Evolutionary conservation across 2,113 vertebrate species (phyloP).

Genomic region (Aptenodytes patagonicus): DNA sequence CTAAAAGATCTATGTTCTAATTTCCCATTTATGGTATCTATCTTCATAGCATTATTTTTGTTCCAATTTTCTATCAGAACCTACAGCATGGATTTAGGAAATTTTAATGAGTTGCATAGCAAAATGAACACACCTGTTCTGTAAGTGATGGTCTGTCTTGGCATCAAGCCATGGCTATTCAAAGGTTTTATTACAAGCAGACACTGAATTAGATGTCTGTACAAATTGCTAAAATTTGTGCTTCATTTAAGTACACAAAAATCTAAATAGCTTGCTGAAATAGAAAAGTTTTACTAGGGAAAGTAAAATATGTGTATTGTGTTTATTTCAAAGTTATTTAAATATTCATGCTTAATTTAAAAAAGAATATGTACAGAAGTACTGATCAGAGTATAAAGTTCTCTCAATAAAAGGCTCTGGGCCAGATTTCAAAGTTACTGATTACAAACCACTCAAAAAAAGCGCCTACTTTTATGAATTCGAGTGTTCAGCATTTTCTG

Average conservation of each 20-base stretch:
- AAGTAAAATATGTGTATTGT: not conserved
- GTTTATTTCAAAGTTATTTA: not conserved
- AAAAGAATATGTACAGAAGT: not conserved
- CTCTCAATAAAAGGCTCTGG: not conserved
- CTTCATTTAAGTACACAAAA: not conserved
- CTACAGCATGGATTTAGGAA: not conserved
- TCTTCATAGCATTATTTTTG: not conserved
- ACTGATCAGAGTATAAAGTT: not conserved
- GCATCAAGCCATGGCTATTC: not conserved
- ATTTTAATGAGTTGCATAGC: not conserved
- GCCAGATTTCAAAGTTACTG: not conserved
- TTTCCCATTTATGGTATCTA: not conserved
- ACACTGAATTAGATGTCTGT: not conserved
- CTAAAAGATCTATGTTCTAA: not conserved
- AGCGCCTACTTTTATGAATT: not conserved
- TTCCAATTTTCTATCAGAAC: not conserved
- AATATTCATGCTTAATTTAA: not conserved
- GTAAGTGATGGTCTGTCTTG: not conserved
- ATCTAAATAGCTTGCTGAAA: not conserved
- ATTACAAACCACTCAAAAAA: not conserved
- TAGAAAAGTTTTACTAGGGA: not conserved
- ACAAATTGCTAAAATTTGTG: not conserved
- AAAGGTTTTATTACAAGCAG: not conserved
- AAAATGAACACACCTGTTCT: not conserved
- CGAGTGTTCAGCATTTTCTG: not conserved